Evolutionary conservation across 2,888 invertebrate genomes (phyloP), one percentile per base, ranked within the genome.

Genomic region (Antheraea yamamai): DNA sequence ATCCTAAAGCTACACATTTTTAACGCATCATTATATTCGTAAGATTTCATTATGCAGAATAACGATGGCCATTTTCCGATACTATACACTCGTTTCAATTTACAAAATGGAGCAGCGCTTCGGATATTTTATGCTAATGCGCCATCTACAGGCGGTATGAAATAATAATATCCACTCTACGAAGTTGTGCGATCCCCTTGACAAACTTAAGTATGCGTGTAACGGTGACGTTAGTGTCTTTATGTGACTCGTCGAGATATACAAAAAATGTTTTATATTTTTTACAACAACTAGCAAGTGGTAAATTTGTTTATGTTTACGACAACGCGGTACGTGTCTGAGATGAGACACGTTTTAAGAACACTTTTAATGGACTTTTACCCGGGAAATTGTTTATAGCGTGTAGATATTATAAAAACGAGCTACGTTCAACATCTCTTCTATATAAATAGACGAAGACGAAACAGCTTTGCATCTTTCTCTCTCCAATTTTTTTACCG

Each of bases 111-210:
- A 79, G 77, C 78, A 77, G n/a, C 74, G 80, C 84, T 76, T 84
- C 80, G 78, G 82, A 85, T 88, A 88, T 87, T 90, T 91, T 90
- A 91, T 90, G 91, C 85, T 91, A 90, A 91, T 89, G 83, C 81
- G 72, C 84, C 81, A 86, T 84, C 85, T 83, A 84, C 83, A 79
- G 86, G 83, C 81, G 84, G 82, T 88, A 87, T 90, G 85, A 91
- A 90, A 91, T 91, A 89, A 91, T 90, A 90, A 90, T 88, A 86
- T 78, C 80, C 81, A 83, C 84, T 83, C 79, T 78, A 76, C 79
- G 79, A 81, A 84, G 78, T 79, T 78, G 77, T 75, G 76, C 77
- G 79, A 79, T 80, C 79, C 79, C 79, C 78, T 78, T 80, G 52
- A 68, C 75, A 39, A 70, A 66, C 68, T 75, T 75, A 75, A 58